Base-by-base conservation (phyloP, 2,888 invertebrate species). In the Pilophorus perplexus region DNA sequence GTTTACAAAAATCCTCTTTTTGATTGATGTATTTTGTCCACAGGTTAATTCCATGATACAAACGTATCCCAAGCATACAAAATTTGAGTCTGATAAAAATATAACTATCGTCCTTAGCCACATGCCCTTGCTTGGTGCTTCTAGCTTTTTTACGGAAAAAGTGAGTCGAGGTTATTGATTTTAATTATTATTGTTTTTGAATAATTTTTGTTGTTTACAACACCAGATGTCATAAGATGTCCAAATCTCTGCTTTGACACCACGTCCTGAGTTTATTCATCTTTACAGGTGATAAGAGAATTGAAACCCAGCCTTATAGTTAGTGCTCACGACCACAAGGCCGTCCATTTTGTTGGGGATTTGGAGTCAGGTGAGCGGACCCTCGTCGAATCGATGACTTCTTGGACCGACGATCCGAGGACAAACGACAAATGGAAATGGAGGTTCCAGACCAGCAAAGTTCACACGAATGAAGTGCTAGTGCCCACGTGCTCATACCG, bases 401-500 rank as follows among this genome's bases (percentile, higher is more conserved):
- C 6, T 12, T 8, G 6, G 33, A 10, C n/a, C n/a, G 8, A 60
- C 12, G 16, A 14, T n/a, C n/a, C 3, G 6, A 8, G 6, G 6
- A 14, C 16, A 18, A 2, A 10, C 14, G 60, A 54, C 12, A 22
- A 12, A 20, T 22, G 16, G 20, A 69, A 69, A 12, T 73, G 73
- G 71, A 68, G 72, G 25, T 72, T 72, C 59, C 71, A 71, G 25
- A 50, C 68, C 33, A 68, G 59, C 16, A 79, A 80, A 71, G 79
- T 80, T 12, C 71, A 76, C 16, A 75, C 85, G 68, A 81, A 84
- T 73, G 96, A 97, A 80, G 83, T 97, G 54, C 85, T 88, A 77
- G 89, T 94, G 71, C 97, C 97, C 1, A 95, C 97, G 0, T 93
- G 93, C 75, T 95, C 94, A 0, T 98, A 98, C 77, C 84, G 98